A percentile compares a stretch with the other conserved stretches of the same genome.
Evolutionary conservation across 2,888 invertebrate genomes (phyloP).

Genomic region (Anticlea derivata): DNA sequence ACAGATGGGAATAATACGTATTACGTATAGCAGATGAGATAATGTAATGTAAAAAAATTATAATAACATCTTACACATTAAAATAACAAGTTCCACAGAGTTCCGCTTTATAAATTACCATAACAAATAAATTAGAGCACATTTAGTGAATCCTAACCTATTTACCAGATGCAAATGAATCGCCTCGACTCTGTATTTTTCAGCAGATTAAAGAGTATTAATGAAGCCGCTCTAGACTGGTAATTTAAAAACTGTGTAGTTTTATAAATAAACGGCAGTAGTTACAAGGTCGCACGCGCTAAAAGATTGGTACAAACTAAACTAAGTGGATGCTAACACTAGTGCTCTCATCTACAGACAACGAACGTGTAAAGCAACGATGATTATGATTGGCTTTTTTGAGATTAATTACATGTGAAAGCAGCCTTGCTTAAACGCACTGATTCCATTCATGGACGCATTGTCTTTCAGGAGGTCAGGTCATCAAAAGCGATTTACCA

Average conservation of each 20-base stretch:
- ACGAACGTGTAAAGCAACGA: too few species aligned
- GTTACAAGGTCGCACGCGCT: constrained; percentile 21
- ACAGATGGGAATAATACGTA: too few species aligned
- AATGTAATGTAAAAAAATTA: background rate
- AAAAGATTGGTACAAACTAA: constrained; percentile 13
- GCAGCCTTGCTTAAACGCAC: too few species aligned
- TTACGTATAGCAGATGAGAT: too few species aligned
- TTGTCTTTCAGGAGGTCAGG: too few species aligned
- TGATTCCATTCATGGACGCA: too few species aligned
- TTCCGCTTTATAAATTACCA: background rate
- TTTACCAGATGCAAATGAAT: constrained; percentile 7
- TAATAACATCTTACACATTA: background rate
- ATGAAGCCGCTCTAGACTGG: constrained; percentile 13
- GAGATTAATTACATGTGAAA: too few species aligned
- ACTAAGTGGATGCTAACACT: background rate
- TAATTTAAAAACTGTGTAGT: constrained; percentile 16
- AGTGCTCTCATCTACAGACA: background rate
- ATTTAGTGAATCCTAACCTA: constrained; percentile 7
- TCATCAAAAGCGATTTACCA: too few species aligned
- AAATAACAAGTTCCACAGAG: background rate
- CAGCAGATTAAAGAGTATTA: constrained; percentile 26
- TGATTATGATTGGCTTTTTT: too few species aligned
- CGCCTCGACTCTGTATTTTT: constrained; percentile 1
- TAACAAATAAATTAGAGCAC: background rate
- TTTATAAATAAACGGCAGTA: constrained; percentile 24